A percentile compares a stretch with the other conserved stretches of the same genome.
Conservation (phyloP, 2,113 vertebrate genomes). For the Crypturellus undulatus region DNA sequence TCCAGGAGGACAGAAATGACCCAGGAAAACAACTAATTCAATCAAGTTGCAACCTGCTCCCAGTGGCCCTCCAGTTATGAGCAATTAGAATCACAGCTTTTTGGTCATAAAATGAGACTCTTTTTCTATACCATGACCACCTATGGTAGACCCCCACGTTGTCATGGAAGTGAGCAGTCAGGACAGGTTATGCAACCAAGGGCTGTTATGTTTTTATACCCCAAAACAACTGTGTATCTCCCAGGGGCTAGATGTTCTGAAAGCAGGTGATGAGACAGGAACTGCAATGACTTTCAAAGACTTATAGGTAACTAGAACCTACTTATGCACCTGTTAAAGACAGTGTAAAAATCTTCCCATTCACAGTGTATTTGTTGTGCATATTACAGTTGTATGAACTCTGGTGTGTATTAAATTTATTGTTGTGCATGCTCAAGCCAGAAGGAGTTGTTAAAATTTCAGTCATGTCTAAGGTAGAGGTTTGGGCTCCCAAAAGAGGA, state of each 20-base stretch:
- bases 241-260: not conserved
- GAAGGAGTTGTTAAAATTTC: not conserved
- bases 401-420: too few relatives aligned
- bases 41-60: not conserved
- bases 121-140: not conserved
- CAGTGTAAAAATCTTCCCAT: not conserved
- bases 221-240: fast-evolving
- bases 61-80: not conserved
- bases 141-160: not conserved
- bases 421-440: not conserved
- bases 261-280: not conserved
- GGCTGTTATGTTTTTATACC: fast-evolving
- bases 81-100: not conserved
- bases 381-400: not conserved
- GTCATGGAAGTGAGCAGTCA: not conserved
- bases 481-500: not conserved
- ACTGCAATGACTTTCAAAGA: not conserved
- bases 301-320: not conserved
- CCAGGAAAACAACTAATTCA: not conserved
- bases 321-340: not conserved
- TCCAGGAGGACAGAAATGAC: not conserved
- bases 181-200: not conserved
- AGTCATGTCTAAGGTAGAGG: not conserved
- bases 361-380: not conserved
- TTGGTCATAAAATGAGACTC: not conserved